Percentiles rank a stretch among this genome's conserved stretches.
These are phyloP conservation scores for Bos taurus DNA, from an alignment of 2,113 vertebrate species.

Conservation along the genomic window ARS-UCD2.0 NC_037329.1:12549001-12549500, in stretches of 20 bases:
- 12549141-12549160: not conserved
- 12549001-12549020: not conserved
- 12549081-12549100: not conserved
- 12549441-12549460: not conserved
- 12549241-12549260: not conserved
- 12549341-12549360: not conserved
- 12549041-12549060: not conserved
- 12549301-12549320: not conserved
- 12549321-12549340: not conserved
- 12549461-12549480: not conserved
- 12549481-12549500: not conserved
- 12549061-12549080: not conserved
- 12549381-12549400: not conserved
- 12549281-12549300: constrained; percentile 24
- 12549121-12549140: not conserved
- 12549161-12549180: not conserved
- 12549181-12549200: not conserved
- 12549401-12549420: not conserved
- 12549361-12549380: not conserved
- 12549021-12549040: not conserved
- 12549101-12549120: not conserved
- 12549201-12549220: not conserved
- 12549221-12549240: not conserved
- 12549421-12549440: not conserved
- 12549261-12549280: not conserved